Conservation (phyloP, 2,113 vertebrate genomes). For the Anhinga anhinga region DNA sequence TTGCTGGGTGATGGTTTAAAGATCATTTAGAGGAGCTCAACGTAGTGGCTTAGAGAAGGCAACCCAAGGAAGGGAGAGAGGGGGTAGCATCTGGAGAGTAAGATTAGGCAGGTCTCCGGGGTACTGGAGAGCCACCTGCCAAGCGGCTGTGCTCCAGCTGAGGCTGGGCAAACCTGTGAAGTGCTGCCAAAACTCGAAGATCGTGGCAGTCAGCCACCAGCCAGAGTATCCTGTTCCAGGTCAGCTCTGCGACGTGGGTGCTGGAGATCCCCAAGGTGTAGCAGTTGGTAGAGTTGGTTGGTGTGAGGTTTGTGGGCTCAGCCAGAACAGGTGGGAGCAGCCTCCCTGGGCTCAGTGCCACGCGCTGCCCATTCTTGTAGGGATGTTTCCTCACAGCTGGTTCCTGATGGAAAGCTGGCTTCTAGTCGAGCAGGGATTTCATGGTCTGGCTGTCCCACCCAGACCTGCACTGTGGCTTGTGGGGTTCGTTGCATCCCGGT, state of each 20-base stretch:
- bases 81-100: not conserved
- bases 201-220: not conserved
- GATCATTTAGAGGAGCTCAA: not conserved
- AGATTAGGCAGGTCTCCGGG: not conserved
- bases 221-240: not conserved
- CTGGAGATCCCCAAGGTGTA: not conserved
- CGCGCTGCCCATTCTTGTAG: rapidly evolving
- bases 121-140: not conserved
- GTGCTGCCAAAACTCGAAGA: not conserved
- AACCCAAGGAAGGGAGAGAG: not conserved
- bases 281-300: not conserved
- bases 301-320: rapidly evolving
- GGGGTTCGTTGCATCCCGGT: not conserved
- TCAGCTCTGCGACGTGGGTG: rapidly evolving
- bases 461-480: not conserved
- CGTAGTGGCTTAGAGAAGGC: not conserved
- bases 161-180: not conserved
- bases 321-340: not conserved
- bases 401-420: not conserved
- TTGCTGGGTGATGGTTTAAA: not conserved
- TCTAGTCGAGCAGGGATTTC: not conserved
- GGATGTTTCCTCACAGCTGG: not conserved
- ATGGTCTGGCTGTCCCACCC: not conserved
- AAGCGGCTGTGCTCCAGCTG: not conserved
- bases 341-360: not conserved